Evolutionary conservation across 2,888 invertebrate genomes (phyloP).

Genomic region (Subacronicta megacephala): DNA sequence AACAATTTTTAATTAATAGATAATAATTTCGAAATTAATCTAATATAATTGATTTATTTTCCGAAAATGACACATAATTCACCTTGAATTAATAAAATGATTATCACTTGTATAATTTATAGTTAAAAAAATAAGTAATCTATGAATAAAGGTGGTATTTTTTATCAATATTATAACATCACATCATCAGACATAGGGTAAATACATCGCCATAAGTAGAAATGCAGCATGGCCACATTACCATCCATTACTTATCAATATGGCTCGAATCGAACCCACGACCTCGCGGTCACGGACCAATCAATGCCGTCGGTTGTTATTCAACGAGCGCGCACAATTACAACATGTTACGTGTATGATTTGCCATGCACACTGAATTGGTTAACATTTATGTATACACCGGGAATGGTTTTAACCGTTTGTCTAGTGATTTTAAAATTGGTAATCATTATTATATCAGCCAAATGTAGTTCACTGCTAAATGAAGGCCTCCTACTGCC

Average conservation of each 20-base stretch:
- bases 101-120: no score
- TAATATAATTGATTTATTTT: no score
- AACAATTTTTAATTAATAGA: no score
- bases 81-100: no score
- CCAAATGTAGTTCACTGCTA: no score
- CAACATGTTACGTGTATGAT: conserved; percentile 31
- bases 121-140: no score
- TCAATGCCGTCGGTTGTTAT: conserved; percentile 38
- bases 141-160: no score
- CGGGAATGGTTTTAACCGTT: not conserved
- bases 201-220: conserved; percentile 15
- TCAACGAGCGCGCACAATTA: conserved; percentile 26
- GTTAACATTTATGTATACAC: not conserved
- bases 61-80: no score
- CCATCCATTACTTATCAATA: conserved; percentile 31
- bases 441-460: no score
- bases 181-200: not conserved
- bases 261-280: conserved; percentile 31
- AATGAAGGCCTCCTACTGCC: no score
- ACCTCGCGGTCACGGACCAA: conserved; percentile 36
- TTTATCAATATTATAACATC: not conserved
- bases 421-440: no score
- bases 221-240: conserved; percentile 5
- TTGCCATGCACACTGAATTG: not conserved
- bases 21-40: no score